A percentile compares a stretch with the other conserved stretches of the same genome.
Conservation (phyloP, 1,140 invertebrate genomes). For the Ephestia elutella region DNA sequence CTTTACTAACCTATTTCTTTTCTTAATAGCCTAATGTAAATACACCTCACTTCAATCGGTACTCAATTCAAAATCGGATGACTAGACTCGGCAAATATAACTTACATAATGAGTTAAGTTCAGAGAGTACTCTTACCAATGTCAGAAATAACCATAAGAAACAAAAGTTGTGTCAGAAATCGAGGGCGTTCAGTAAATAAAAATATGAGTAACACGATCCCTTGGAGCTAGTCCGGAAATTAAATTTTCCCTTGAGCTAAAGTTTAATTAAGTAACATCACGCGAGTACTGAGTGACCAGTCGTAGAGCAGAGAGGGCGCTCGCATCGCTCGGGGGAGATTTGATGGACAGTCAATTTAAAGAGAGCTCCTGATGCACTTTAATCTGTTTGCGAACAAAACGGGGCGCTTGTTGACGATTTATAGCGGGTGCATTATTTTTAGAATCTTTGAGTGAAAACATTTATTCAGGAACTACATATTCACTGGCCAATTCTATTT, state of each 20-base stretch:
- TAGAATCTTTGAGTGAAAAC: too few species aligned
- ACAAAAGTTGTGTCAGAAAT: constrained; percentile 21
- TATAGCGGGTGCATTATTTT: neutral
- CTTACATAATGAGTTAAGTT: too few species aligned
- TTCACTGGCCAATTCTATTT: too few species aligned
- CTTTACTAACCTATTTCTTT: too few species aligned
- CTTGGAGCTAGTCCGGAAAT: constrained; percentile 44
- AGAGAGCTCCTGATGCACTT: constrained; percentile 26
- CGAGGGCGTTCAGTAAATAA: constrained; percentile 26
- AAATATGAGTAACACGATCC: constrained; percentile 42
- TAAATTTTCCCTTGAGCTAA: constrained; percentile 58
- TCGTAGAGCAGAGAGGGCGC: constrained; percentile 1
- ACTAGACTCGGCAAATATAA: too few species aligned
- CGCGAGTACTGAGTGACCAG: constrained; percentile 29
- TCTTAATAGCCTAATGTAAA: too few species aligned
- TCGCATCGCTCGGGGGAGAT: constrained; percentile 22
- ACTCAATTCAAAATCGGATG: too few species aligned
- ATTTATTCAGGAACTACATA: too few species aligned
- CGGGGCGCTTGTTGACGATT: constrained; percentile 9
- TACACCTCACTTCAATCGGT: too few species aligned
- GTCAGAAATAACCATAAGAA: neutral
- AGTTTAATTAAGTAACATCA: constrained; percentile 55
- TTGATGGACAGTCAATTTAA: constrained; percentile 41
- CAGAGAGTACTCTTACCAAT: neutral
- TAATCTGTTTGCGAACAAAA: constrained; percentile 23